Base-by-base conservation (phyloP, 1,140 invertebrate genomes). In the Probaryconus sp. region DNA sequence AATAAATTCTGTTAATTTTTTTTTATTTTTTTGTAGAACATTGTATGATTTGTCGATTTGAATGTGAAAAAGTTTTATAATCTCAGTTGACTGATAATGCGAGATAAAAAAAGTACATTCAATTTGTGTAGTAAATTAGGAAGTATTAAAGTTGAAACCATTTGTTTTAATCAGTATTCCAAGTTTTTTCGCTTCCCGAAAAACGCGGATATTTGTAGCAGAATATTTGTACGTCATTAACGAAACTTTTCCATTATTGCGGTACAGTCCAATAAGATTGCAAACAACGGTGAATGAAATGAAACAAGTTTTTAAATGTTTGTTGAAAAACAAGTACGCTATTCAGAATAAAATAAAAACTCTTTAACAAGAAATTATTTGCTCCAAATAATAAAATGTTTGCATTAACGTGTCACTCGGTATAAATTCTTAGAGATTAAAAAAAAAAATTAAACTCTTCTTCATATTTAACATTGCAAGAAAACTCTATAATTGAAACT, bases 81-180 rank as follows among this genome's bases (percentile, higher is more conserved):
- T 64, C 43, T 45, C 14, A 17, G 26, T 33, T 24, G 26, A 43
- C 28, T 24, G 13, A n/a, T n/a, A 4, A 18, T 38, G 10, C 13
- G 33, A n/a, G n/a, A 14, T 17, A 14, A 9, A 18, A 0, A 30
- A 38, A 17, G 35, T 35, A 26, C 11, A 30, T 53, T 53, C 38
- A 45, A 53, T 64, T 64, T 64, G 18, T n/a, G n/a, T 53, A 51
- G 38, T 45, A 43, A 53, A 64, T 43, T 45, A 28, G 33, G 26
- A 47, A 47, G 30, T 37, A 28, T 45, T 35, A 26, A 45, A 53
- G 50, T 65, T 30, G 37, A 38, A 40, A 48, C 42, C 21, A 48
- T 53, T 56, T 56, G 50, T 56, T 67, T 67, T 67, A 64, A 64
- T 64, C 60, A 45, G 40, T 9, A 51, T 30, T 30, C 9, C 13